Evolutionary conservation across 2,113 vertebrate species (phyloP).

Genomic region (Oriolus oriolus): DNA sequence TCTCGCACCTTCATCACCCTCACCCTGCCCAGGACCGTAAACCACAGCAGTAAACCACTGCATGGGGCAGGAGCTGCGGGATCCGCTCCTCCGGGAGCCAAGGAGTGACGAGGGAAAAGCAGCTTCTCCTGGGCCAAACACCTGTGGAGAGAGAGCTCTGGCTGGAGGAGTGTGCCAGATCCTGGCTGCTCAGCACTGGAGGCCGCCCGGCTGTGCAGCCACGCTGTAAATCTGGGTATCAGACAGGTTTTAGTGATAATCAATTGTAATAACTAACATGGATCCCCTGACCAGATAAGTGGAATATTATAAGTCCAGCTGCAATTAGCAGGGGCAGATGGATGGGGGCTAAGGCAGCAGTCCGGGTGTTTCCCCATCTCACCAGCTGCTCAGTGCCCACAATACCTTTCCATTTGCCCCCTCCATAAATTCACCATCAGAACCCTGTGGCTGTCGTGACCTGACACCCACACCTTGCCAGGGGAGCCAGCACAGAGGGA

Average conservation of each 20-base stretch:
- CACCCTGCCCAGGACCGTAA: neutral
- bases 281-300: neutral
- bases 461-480: rapidly evolving
- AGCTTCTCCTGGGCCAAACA: neutral
- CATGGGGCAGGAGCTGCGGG: rapidly evolving
- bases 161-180: neutral
- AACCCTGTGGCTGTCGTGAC: rapidly evolving
- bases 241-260: slow-evolving; percentile 52
- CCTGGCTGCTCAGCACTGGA: neutral
- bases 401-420: neutral
- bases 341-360: neutral
- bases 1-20: neutral
- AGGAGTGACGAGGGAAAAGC: neutral
- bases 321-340: slow-evolving; percentile 44
- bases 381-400: neutral
- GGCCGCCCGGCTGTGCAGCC: neutral
- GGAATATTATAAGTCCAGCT: slow-evolving; percentile 3
- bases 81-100: rapidly evolving
- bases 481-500: neutral
- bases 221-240: slow-evolving; percentile 43
- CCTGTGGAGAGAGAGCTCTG: neutral
- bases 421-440: rapidly evolving
- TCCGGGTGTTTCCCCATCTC: neutral
- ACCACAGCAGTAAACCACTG: rapidly evolving
- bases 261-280: neutral